Conservation (phyloP, 2,113 vertebrate species). For the Xiphorhynchus elegans region DNA sequence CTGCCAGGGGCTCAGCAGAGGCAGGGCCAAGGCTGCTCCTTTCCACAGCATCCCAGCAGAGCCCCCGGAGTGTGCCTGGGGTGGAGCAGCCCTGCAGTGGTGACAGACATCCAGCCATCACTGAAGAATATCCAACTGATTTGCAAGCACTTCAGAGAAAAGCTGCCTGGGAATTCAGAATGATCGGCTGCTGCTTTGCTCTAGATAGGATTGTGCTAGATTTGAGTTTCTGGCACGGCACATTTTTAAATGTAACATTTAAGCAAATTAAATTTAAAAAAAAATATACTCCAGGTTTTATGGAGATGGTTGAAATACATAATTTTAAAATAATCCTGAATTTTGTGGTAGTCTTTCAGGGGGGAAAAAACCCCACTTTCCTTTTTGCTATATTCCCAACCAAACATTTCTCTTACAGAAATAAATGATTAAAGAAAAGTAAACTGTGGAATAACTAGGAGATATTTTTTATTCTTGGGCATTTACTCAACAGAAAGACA, state of each 20-base stretch:
- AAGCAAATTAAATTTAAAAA: neutral
- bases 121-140: neutral
- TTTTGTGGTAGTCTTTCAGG: neutral
- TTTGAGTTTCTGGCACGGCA: neutral
- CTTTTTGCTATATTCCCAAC: neutral
- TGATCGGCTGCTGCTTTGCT: neutral
- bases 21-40: neutral
- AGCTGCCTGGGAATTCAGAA: neutral
- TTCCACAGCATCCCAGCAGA: neutral
- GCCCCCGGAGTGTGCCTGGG: accelerated
- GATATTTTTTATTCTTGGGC: neutral
- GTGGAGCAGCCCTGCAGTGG: neutral
- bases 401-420: neutral
- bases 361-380: accelerated
- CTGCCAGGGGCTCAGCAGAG: neutral
- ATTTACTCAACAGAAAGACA: neutral
- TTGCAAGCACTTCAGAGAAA: neutral
- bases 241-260: neutral
- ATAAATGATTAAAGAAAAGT: neutral
- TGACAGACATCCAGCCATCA: neutral
- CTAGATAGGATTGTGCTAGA: neutral
- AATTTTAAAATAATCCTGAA: neutral
- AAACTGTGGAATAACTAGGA: neutral
- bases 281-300: neutral
- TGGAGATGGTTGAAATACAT: neutral